These are phyloP conservation scores for Spea bombifrons DNA, from an alignment of 2,113 vertebrate species.

Conservation along the genomic window DNA sequence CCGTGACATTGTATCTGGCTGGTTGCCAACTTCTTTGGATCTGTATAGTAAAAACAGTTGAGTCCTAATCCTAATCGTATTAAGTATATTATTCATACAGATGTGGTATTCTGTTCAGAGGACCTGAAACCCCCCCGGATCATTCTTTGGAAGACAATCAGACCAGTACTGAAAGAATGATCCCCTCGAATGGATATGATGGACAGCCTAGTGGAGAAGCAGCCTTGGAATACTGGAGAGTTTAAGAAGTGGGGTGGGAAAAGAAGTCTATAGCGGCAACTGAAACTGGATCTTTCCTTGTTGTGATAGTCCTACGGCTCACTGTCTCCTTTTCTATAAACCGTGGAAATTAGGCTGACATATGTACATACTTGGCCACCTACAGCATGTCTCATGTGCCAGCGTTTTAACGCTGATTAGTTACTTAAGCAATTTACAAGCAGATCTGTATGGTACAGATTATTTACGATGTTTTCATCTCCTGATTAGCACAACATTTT, in stretches of 20 bases:
- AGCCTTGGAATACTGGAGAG: no score
- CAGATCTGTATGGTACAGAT: neutral
- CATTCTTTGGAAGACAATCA: neutral
- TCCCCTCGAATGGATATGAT: no score
- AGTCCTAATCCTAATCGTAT: neutral
- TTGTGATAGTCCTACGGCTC: neutral
- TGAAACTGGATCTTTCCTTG: no score
- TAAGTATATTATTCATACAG: neutral
- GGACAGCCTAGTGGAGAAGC: no score
- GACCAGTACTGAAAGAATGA: neutral
- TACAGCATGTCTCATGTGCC: neutral
- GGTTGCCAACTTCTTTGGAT: neutral
- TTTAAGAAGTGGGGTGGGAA: no score
- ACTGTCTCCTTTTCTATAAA: neutral
- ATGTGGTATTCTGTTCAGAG: neutral
- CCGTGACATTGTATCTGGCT: neutral
- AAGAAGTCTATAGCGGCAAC: no score
- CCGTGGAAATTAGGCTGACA: neutral
- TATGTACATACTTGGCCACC: constrained; percentile 14
- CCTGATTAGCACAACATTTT: constrained; percentile 10
- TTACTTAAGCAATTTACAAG: neutral
- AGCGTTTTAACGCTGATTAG: neutral
- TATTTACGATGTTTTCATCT: neutral
- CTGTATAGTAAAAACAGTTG: neutral
- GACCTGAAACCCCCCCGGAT: neutral